phyloP scores from a whole-genome alignment of 2,797 vertebrate species.

The Leptatherina wallacei region DNA sequence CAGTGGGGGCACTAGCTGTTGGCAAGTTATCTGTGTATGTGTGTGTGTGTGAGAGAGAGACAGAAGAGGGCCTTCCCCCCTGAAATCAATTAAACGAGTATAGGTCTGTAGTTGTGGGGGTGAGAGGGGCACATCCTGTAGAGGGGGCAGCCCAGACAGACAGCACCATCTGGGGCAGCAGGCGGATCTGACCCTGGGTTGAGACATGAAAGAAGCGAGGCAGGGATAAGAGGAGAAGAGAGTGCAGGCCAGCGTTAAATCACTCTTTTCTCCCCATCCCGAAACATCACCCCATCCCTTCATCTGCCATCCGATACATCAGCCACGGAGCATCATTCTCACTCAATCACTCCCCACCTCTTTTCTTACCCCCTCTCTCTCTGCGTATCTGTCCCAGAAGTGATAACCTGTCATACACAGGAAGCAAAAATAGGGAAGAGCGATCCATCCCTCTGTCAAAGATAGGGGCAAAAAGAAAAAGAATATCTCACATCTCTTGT shows the following conservation, averaged over 20 bases:
- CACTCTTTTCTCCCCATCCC: conserved; percentile 64
- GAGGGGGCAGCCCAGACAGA: conserved; percentile 80
- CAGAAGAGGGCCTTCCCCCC: conserved; percentile 75
- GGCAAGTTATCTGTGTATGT: conserved; percentile 75
- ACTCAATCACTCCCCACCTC: conserved; percentile 54
- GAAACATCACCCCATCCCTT: conserved; percentile 48
- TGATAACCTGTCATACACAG: conserved; percentile 82
- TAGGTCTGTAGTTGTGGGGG: conserved; percentile 68
- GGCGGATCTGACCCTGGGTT: conserved; percentile 77
- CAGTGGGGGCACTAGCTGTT: conserved; percentile 57
- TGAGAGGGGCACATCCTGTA: conserved; percentile 82
- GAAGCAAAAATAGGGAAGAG: conserved; percentile 71
- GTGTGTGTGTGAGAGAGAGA: conserved; percentile 54
- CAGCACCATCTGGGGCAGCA: conserved; percentile 89
- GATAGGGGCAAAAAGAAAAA: conserved; percentile 66
- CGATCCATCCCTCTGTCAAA: conserved; percentile 72
- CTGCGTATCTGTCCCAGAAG: conserved; percentile 62
- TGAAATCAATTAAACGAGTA: conserved; percentile 90
- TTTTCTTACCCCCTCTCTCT: conserved; percentile 36
- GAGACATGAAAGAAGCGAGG: conserved; percentile 82
- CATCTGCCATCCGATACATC: conserved; percentile 75
- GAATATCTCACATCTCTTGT: conserved; percentile 79
- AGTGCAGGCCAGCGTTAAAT: conserved; percentile 80
- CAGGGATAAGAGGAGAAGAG: conserved; percentile 65
- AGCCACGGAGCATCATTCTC: conserved; percentile 71